Base-by-base conservation (phyloP, 2,888 invertebrate genomes). In the Netelia melanura region DNA sequence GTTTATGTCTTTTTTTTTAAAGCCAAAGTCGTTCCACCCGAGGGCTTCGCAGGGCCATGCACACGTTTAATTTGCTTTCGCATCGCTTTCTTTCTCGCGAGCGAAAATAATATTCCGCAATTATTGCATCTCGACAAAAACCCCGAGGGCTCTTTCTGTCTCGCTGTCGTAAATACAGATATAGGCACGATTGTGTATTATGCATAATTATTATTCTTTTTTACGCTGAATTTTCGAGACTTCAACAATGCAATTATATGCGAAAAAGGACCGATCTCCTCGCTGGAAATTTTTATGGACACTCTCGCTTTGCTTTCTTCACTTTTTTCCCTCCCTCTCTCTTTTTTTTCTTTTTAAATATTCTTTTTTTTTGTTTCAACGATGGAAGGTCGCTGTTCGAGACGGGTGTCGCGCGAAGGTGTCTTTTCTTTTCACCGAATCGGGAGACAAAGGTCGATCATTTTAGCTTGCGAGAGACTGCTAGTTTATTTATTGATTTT, bases 221-320 rank as follows among this genome's bases (percentile, higher is more conserved):
- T 43, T 23, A 64, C 54, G 64, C 11, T 21, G 9, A 61, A 56
- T 65, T 64, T 10, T 58, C 48, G 14, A 64, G 38, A 38, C 30
- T 70, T 23, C 52, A 78, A 77, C 68, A 58, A 70, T 58, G 62
- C 78, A 74, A 61, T 80, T 75, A 79, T 43, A 58, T 52, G 52
- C 44, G 43, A 17, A 6, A 30, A 62, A 17, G 25, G 56, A 67
- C 14, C 25, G 67, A 58, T 77, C 65, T 54, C 76, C 64, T 74
- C 61, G 30, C 56, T 6, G 58, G 11, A 54, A 75, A 68, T 70
- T 38, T 64, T 74, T 68, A 52, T 56, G 76, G 65, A 65, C 71
- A 65, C 9, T 56, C 21, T 21, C 23, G 25, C n/a, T n/a, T 6
- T 56, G 56, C n/a, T 56, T 58, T 58, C 23, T 9, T 58, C 9